Conservation (phyloP, 1,140 invertebrate genomes). For the Archivesica marissinica region DNA sequence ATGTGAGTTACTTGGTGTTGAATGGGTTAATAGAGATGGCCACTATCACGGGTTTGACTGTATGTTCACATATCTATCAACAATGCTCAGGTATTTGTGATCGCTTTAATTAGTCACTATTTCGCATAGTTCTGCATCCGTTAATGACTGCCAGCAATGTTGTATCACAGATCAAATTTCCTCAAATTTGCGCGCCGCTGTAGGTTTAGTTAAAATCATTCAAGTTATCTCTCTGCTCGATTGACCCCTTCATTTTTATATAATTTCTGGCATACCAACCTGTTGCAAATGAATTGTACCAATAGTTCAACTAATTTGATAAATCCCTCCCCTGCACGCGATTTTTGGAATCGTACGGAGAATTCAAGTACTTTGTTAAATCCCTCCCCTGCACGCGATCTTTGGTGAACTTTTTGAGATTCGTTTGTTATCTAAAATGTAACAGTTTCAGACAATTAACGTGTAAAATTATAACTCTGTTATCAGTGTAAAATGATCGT, state of each 20-base stretch:
- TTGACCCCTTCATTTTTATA: conserved; percentile 17
- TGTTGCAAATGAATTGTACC: conserved; percentile 17
- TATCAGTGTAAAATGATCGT: conserved; percentile 25
- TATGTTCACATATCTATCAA: too few species aligned
- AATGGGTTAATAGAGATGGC: too few species aligned
- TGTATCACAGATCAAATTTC: conserved; percentile 29
- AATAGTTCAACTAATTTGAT: conserved; percentile 7
- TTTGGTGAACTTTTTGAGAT: not conserved
- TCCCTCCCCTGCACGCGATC: not conserved
- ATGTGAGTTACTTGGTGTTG: too few species aligned
- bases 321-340: conserved; percentile 29
- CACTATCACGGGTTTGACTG: too few species aligned
- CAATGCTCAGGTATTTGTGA: not conserved
- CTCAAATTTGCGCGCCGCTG: conserved; percentile 12
- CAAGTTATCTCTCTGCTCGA: conserved; percentile 8
- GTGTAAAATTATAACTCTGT: conserved; percentile 37
- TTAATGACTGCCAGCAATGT: not conserved
- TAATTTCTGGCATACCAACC: conserved; percentile 18
- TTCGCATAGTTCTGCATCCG: not conserved
- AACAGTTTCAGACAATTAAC: conserved; percentile 29
- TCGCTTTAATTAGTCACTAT: not conserved
- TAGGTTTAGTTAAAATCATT: conserved; percentile 11
- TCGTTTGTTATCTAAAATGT: conserved; percentile 27
- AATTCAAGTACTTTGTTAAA: not conserved
- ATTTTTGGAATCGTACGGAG: not conserved